These are phyloP conservation scores for Sinella curviseta DNA, from an alignment of 1,140 invertebrate genomes.

Conservation along the genomic window DNA sequence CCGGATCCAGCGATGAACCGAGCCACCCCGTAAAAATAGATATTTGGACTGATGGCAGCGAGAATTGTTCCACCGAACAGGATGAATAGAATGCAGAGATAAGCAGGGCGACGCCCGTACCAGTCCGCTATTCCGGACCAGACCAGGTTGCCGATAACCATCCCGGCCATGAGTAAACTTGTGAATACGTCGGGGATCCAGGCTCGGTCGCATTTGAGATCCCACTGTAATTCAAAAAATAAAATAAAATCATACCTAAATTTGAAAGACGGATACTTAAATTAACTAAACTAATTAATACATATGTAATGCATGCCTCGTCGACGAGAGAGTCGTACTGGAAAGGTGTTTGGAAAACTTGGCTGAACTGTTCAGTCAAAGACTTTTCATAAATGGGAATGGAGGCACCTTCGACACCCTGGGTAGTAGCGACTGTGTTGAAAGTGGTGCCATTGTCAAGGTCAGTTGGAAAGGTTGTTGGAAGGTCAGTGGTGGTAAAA, in stretches of 20 bases:
- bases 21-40: slow-evolving; percentile 31
- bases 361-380: neutral
- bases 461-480: too few species aligned
- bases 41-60: slow-evolving; percentile 29
- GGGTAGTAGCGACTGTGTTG: too few species aligned
- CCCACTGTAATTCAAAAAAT: too few species aligned
- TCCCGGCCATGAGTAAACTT: slow-evolving; percentile 39
- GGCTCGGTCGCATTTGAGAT: slow-evolving; percentile 29
- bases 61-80: neutral
- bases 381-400: neutral
- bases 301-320: too few species aligned
- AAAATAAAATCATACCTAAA: neutral
- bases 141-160: slow-evolving; percentile 23
- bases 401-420: too few species aligned
- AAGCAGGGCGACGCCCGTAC: neutral
- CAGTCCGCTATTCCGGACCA: slow-evolving; percentile 22
- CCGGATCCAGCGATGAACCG: slow-evolving; percentile 34
- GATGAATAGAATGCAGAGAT: neutral
- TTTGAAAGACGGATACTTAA: neutral
- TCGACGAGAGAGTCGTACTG: neutral
- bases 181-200: slow-evolving; percentile 44
- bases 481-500: too few species aligned
- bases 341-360: neutral
- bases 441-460: too few species aligned
- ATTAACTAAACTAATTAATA: too few species aligned